Evolutionary conservation across 2,797 vertebrate genomes (phyloP).

Genomic region (Arnoldichthys spilopterus): DNA sequence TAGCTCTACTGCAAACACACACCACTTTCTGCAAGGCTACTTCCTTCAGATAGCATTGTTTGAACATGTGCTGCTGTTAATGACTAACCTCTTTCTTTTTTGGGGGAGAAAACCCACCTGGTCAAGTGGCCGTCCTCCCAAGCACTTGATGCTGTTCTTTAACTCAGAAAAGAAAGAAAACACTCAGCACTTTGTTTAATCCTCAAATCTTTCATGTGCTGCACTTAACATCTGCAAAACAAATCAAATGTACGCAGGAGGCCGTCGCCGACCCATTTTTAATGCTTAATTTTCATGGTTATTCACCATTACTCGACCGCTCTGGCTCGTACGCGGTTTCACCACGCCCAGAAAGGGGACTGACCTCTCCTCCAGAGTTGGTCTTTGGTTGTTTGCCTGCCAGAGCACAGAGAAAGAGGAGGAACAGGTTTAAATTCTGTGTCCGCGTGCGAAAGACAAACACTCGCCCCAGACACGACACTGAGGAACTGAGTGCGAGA

Average conservation of each 20-base stretch:
- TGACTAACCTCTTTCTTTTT: neutral
- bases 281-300: no score
- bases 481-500: neutral
- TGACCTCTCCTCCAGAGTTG: neutral
- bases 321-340: neutral
- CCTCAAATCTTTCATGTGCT: no score
- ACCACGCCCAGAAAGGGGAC: conserved; percentile 36
- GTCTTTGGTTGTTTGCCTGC: neutral
- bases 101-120: no score
- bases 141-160: neutral
- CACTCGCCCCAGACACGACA: neutral
- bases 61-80: neutral
- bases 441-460: neutral
- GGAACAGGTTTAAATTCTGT: conserved; percentile 47
- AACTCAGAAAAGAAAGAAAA: no score
- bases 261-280: no score
- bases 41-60: conserved; percentile 16
- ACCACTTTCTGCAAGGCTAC: neutral
- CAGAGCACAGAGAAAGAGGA: conserved; percentile 5
- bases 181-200: no score
- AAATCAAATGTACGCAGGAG: no score
- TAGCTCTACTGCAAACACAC: neutral
- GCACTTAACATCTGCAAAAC: no score
- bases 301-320: neutral
- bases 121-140: neutral